Base-by-base conservation (phyloP, 1,140 invertebrate species). In the Nephotettix cincticeps region DNA sequence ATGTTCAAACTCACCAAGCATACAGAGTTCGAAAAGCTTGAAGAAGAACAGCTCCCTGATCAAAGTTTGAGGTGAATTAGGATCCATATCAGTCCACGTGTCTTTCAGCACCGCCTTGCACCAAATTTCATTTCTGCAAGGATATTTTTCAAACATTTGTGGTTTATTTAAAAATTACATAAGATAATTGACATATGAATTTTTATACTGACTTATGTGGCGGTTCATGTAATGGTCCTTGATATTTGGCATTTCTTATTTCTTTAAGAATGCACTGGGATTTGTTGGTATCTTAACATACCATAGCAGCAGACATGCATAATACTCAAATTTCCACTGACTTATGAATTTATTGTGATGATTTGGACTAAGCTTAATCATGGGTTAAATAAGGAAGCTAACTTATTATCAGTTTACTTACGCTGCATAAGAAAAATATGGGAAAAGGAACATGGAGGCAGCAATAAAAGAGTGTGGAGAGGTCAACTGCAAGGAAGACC, bases 71-170 rank as follows among this genome's bases (percentile, higher is more conserved):
- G 69, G 69, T 4, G 58, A n/a, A 65, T 70, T 64, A n/a, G 69
- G 40, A 65, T 70, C 69, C 23, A 64, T 28, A n/a, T 83, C 79
- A 19, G 84, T 82, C 90, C 91, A 95, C 45, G 84, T 82, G 79
- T 94, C 91, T 68, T 86, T 84, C 28, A 87, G 82, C 47, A 95
- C 88, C 6, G 91, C 88, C 13, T 87, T 85, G 68, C 88, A 88
- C 93, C 94, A 95, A 73, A 96, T 89, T 78, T 88, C 86, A 32
- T 90, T 78, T 70, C 82, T 84, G 65, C 29, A 71, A 66, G 36
- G 19, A 28, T n/a, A n/a, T n/a, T n/a, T n/a, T n/a, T n/a, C n/a
- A n/a, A n/a, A n/a, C n/a, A n/a, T n/a, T n/a, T n/a, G n/a, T n/a
- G n/a, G n/a, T n/a, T n/a, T n/a, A n/a, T n/a, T n/a, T n/a, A n/a